phyloP scores from a whole-genome alignment of 1,140 invertebrate species.

The Luehdorfia chinensis region DNA sequence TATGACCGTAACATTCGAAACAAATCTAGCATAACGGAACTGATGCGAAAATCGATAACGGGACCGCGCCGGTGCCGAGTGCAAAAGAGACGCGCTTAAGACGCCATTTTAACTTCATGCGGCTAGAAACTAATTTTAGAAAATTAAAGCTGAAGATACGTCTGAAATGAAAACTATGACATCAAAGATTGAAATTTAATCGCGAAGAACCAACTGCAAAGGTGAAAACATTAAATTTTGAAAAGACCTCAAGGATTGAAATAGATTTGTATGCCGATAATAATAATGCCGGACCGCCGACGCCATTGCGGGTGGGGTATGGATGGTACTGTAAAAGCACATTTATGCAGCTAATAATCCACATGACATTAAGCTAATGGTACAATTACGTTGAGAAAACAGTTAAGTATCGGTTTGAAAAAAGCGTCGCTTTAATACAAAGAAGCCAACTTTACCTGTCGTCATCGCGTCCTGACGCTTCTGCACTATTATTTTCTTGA shows the following conservation, averaged over 20 bases:
- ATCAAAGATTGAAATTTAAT: slow-evolving; percentile 43
- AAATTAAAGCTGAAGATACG: slow-evolving; percentile 49
- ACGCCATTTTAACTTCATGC: slow-evolving; percentile 73
- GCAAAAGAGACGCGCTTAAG: slow-evolving; percentile 61
- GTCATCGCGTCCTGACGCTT: slow-evolving; percentile 83
- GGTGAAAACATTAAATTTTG: slow-evolving; percentile 63
- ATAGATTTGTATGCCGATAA: slow-evolving; percentile 60
- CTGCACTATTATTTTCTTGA: slow-evolving; percentile 80
- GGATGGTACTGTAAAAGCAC: slow-evolving; percentile 47
- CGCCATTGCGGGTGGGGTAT: slow-evolving; percentile 60
- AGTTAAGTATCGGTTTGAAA: slow-evolving; percentile 10
- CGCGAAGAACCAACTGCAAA: slow-evolving; percentile 59
- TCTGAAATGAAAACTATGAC: slow-evolving; percentile 69
- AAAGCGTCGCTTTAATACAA: slow-evolving; percentile 17
- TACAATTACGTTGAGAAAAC: slow-evolving; percentile 15
- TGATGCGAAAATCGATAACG: slow-evolving; percentile 65
- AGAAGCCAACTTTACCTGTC: slow-evolving; percentile 79
- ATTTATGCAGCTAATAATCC: slow-evolving; percentile 22
- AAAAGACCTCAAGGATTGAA: slow-evolving; percentile 60
- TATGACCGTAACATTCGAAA: slow-evolving; percentile 55
- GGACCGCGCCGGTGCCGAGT: slow-evolving; percentile 55
- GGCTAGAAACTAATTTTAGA: slow-evolving; percentile 53
- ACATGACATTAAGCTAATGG: slow-evolving; percentile 16
- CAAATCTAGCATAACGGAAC: slow-evolving; percentile 34
- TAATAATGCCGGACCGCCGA: slow-evolving; percentile 64